Base-by-base conservation (phyloP, 2,113 vertebrate species). In the Scomber scombrus region DNA sequence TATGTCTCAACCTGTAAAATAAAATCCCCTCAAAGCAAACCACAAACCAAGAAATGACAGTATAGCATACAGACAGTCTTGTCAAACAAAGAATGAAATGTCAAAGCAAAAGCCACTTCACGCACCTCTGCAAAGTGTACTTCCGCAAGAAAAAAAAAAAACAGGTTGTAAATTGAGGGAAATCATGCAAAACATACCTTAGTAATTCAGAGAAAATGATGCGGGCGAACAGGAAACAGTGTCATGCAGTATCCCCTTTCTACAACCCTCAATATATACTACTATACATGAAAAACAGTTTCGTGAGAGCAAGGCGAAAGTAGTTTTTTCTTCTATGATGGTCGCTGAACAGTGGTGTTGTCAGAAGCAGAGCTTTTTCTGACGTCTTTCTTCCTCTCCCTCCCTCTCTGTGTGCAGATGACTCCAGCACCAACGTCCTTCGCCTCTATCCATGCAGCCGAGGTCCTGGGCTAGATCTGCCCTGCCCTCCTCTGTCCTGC, bases 121-220 rank as follows among this genome's bases (percentile, higher is more conserved):
- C 55, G 77, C 65, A 89, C 63, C 74, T 79, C 75, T 81, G 57
- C 72, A 81, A 86, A 71, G 68, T 72, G 26, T 66, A 89, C 83
- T 91, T 90, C 86, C 68, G 86, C 87, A 94, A 26, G 23, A 26
- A 26, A 26, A 26, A 92, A 51, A 52, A 88, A 57, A 87, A 91
- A 91, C 91, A 91, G 89, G 86, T 95, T 88, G 80, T 76, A 84
- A 84, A 88, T 93, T 88, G 80, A 84, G 82, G 55, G 71, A 85
- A 94, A 93, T 78, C 93, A 93, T 94, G 93, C 93, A 93, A 91
- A 95, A 95, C 93, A 64, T 95, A 95, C 95, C 94, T 95, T 92
- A 88, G 82, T 88, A 88, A 89, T 92, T 93, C 88, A 87, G 92
- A 93, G 90, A 94, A 89, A 91, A 82, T 75, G 91, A 86, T 84